Evolutionary conservation across 2,113 vertebrate genomes (phyloP).

Genomic region (Mesembrinibis cayennensis): DNA sequence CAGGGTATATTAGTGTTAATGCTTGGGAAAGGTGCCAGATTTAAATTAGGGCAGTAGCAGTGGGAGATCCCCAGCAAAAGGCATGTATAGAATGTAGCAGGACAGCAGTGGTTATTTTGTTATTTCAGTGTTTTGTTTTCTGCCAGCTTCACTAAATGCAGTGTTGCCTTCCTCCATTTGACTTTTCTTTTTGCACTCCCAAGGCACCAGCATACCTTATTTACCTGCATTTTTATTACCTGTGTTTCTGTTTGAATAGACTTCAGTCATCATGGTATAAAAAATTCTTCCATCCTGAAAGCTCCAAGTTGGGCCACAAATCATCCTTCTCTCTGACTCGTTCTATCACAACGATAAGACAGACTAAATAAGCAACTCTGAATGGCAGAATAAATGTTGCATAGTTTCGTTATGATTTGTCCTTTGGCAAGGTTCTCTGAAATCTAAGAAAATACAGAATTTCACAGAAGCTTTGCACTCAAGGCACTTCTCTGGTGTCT

Average conservation of each 20-base stretch:
- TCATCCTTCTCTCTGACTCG: neutral
- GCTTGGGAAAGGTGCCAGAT: neutral
- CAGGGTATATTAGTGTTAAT: neutral
- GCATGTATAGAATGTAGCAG: accelerated
- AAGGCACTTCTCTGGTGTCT: neutral
- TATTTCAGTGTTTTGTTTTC: neutral
- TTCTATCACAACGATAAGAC: neutral
- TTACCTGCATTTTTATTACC: neutral
- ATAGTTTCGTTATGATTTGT: neutral
- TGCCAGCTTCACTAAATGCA: neutral
- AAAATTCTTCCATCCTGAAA: neutral
- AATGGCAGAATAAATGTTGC: neutral
- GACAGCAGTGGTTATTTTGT: neutral
- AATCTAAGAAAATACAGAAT: neutral
- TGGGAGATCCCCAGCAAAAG: neutral
- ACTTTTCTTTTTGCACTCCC: neutral
- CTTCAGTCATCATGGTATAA: neutral
- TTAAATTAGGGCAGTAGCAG: neutral
- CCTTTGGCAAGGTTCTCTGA: neutral
- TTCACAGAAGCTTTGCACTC: neutral
- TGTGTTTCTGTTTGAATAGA: neutral
- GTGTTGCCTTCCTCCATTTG: neutral
- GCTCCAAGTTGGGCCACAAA: neutral
- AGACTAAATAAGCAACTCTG: neutral
- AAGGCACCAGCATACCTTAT: neutral